Base-by-base conservation (phyloP, 2,888 invertebrate species). In the Thumatha senex region DNA sequence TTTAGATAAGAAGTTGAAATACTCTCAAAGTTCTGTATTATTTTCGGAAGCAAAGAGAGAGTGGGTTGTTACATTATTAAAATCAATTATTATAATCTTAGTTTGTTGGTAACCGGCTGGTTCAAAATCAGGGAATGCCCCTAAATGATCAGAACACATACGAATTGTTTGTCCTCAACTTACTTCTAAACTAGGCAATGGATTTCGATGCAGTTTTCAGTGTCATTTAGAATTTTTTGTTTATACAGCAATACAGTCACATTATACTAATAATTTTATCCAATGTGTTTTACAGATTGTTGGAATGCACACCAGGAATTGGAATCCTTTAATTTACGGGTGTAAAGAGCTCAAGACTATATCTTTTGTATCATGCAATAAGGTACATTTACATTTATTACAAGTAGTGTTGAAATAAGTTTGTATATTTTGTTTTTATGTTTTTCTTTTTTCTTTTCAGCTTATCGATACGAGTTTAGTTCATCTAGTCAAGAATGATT, bases 261-360 rank as follows among this genome's bases (percentile, higher is more conserved):
- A 2, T 5, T 24, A 24, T 2, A 24, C 18, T 24, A 4, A 24
- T 24, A 24, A 24, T 24, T n/a, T 24, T 24, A 24, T 24, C 18
- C 5, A 15, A 39, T 18, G 7, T 36, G 9, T 43, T 82, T n/a
- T 85, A 35, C 78, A 91, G 90, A 78, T 91, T 41, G 78, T 83
- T 15, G 87, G 86, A 14, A 86, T 93, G 76, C 78, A 85, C 51
- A 86, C 93, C 0, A 90, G 92, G 53, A 89, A 92, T 59, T 91
- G 92, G 81, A 93, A 92, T 61, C 89, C 92, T 3, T 67, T 93
- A 12, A 76, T 89, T 24, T 84, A 85, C 49, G 91, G 92, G 51
- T 93, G 93, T 70, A 87, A 84, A 48, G 75, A 90, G 46, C 78
- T 93, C 15, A 90, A 78, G 62, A 82, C 64, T 33, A 76, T 94